Evolutionary conservation across 2,113 vertebrate genomes (phyloP).

Genomic region (Cyrtonyx montezumae): DNA sequence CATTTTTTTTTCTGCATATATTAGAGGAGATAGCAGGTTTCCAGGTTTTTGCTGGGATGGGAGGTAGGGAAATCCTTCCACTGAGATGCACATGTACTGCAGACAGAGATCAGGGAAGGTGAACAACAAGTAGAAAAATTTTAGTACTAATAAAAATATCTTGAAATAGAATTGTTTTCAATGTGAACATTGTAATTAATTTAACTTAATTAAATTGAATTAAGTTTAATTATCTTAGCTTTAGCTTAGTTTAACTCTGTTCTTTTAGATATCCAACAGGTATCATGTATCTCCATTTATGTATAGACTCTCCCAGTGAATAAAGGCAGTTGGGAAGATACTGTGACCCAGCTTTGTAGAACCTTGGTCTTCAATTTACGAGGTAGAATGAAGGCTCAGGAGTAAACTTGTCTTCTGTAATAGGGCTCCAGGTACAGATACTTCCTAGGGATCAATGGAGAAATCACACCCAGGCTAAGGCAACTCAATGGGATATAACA

Average conservation of each 20-base stretch:
- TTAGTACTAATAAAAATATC: neutral
- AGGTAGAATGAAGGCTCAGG: neutral
- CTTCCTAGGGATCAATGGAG: accelerated
- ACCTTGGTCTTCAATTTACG: neutral
- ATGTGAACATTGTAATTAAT: neutral
- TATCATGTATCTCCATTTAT: neutral
- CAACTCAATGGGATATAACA: neutral
- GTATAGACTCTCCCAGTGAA: accelerated
- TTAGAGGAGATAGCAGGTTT: neutral
- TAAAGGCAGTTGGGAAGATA: neutral
- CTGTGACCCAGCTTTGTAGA: neutral
- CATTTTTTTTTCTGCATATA: neutral
- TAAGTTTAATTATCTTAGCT: neutral
- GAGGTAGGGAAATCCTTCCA: neutral
- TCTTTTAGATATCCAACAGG: neutral
- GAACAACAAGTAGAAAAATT: neutral
- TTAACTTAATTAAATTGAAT: neutral
- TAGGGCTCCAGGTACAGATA: neutral
- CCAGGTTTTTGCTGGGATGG: neutral
- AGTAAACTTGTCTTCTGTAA: neutral
- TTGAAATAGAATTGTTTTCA: neutral
- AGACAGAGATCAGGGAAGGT: neutral
- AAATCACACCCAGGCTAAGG: neutral
- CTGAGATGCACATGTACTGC: neutral
- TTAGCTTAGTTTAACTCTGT: neutral